Evolutionary conservation across 2,888 invertebrate genomes (phyloP).

Genomic region (Scrobipalpa atriplicella): DNA sequence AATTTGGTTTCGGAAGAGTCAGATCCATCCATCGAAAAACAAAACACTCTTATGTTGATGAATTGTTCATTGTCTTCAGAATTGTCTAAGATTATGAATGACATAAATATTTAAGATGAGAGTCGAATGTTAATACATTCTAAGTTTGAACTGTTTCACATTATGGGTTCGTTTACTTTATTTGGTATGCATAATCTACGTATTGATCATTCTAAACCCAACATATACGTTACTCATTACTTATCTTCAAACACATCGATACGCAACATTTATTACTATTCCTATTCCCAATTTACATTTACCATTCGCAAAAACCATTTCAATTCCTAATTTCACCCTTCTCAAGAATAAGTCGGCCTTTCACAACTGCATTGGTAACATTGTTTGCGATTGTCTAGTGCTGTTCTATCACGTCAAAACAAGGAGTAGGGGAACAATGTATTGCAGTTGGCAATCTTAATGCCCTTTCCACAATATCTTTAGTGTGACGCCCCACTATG

Average conservation of each 20-base stretch:
- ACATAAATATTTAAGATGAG: too few species aligned
- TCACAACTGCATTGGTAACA: conserved; percentile 38
- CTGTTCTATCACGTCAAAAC: conserved; percentile 80
- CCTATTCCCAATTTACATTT: conserved; percentile 47
- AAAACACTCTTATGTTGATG: too few species aligned
- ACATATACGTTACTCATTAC: conserved; percentile 77
- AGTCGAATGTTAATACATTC: too few species aligned
- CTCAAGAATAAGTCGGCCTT: neutral
- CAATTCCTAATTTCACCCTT: neutral
- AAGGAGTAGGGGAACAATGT: conserved; percentile 76
- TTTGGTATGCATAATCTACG: neutral
- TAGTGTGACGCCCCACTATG: conserved; percentile 79
- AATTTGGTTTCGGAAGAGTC: neutral
- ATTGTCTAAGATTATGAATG: too few species aligned
- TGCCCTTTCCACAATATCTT: conserved; percentile 81
- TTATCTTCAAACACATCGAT: conserved; percentile 81
- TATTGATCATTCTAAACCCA: conserved; percentile 64
- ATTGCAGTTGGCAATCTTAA: conserved; percentile 81
- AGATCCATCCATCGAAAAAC: too few species aligned
- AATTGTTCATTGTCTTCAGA: too few species aligned
- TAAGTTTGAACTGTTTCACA: too few species aligned
- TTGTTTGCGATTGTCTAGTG: conserved; percentile 67
- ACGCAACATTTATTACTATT: conserved; percentile 79
- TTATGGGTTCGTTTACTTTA: too few species aligned
- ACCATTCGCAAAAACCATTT: conserved; percentile 27